Evolutionary conservation across 2,888 invertebrate species (phyloP).

Genomic region (Sclerodermus sp.): DNA sequence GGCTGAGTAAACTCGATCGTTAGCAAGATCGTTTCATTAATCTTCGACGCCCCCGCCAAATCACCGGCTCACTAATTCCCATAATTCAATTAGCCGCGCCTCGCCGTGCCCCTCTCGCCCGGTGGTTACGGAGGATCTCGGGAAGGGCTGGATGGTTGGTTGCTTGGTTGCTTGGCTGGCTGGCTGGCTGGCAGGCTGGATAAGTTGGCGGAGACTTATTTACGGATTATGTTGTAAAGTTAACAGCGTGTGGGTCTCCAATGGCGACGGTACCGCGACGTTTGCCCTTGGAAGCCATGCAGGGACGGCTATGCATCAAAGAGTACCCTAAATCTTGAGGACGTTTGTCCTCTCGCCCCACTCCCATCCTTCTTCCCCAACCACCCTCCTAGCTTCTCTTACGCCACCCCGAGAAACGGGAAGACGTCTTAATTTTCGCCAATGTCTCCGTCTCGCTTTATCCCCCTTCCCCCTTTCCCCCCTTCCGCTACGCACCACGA

Average conservation of each 20-base stretch:
- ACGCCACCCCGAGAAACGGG: conserved; percentile 10
- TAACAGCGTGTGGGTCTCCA: conserved; percentile 33
- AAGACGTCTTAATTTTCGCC: no score
- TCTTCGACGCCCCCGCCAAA: conserved; percentile 47
- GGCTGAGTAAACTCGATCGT: conserved; percentile 30
- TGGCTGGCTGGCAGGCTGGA: no score
- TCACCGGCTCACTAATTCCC: conserved; percentile 48
- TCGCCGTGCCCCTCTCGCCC: conserved; percentile 13
- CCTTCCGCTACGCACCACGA: no score
- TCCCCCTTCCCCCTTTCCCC: no score
- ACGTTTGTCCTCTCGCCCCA: not conserved
- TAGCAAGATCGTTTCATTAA: conserved; percentile 49
- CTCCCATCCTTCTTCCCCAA: not conserved
- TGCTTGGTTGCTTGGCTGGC: no score
- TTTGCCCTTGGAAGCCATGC: conserved; percentile 16
- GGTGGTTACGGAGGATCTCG: conserved; percentile 7
- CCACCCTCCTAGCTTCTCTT: not conserved
- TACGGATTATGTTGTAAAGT: conserved; percentile 45
- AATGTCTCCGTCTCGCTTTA: no score
- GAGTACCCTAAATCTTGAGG: conserved; percentile 9
- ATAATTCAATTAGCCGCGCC: conserved; percentile 50
- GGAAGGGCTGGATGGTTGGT: conserved; percentile 17
- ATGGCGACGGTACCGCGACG: conserved; percentile 11
- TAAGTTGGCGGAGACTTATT: no score
- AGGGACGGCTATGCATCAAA: conserved; percentile 13